These are phyloP conservation scores for Siniperca scherzeri DNA, from an alignment of 2,797 vertebrate genomes.

Conservation along the genomic window DNA sequence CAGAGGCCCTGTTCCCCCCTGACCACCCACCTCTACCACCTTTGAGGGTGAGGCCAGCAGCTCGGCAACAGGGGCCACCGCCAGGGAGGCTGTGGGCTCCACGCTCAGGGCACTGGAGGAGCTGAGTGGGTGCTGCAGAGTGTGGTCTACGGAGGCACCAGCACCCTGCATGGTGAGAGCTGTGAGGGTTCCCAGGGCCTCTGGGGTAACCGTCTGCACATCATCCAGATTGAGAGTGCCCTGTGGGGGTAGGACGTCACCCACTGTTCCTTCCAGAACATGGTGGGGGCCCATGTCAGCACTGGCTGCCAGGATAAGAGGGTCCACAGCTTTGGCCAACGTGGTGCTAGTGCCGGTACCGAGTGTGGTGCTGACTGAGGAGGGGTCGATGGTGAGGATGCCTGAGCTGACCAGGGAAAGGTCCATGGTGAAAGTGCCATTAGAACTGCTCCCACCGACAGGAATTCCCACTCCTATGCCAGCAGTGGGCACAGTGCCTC, in stretches of 20 bases:
- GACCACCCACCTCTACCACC: conserved; percentile 80
- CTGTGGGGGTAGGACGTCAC: conserved; percentile 90
- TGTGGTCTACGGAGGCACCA: conserved; percentile 75
- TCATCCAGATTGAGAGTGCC: conserved; percentile 91
- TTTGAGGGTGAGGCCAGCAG: conserved; percentile 87
- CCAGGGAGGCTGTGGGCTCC: conserved; percentile 79
- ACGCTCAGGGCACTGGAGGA: conserved; percentile 85
- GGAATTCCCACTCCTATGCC: conserved; percentile 75
- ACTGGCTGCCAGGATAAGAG: conserved; percentile 90
- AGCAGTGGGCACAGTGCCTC: conserved; percentile 61
- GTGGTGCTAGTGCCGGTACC: conserved; percentile 76
- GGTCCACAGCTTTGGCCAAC: conserved; percentile 89
- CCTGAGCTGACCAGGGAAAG: conserved; percentile 92
- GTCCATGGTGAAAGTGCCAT: conserved; percentile 87
- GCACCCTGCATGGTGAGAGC: conserved; percentile 88
- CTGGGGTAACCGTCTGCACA: conserved; percentile 90
- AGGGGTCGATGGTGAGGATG: conserved; percentile 93
- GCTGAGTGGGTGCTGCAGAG: conserved; percentile 84
- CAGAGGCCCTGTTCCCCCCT: conserved; percentile 77
- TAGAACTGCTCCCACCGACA: conserved; percentile 67
- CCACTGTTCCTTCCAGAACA: conserved; percentile 88
- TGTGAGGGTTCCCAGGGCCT: conserved; percentile 89
- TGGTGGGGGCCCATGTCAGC: conserved; percentile 86
- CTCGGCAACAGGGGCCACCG: conserved; percentile 82
- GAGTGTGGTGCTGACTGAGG: conserved; percentile 88